These are phyloP conservation scores for Tachina grossa DNA, from an alignment of 2,888 invertebrate species.

Conservation along the genomic window DNA sequence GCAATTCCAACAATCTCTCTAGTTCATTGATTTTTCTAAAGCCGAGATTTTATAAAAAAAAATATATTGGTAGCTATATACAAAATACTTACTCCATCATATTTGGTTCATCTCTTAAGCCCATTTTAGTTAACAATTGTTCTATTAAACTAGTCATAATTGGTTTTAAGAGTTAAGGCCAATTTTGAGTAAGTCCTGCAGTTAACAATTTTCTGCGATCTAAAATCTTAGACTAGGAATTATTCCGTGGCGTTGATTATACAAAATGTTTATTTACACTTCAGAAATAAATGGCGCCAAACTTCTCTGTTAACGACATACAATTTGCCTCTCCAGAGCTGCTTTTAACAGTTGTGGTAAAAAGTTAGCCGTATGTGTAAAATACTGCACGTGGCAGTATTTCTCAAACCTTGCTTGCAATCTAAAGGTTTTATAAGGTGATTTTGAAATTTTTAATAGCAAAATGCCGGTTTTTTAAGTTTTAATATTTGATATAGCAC, in stretches of 20 bases:
- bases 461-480: no score
- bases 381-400: neutral
- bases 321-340: neutral
- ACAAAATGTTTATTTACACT: slow-evolving; percentile 42
- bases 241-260: slow-evolving; percentile 5
- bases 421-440: no score
- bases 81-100: slow-evolving; percentile 76
- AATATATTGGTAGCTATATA: neutral
- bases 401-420: no score
- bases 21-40: slow-evolving; percentile 81
- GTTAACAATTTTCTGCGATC: neutral
- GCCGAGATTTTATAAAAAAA: neutral
- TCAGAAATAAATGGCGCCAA: slow-evolving; percentile 46
- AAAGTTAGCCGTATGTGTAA: neutral
- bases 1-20: slow-evolving; percentile 79
- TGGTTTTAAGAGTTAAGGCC: slow-evolving; percentile 18
- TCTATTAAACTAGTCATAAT: slow-evolving; percentile 78
- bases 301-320: neutral
- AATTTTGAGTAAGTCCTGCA: slow-evolving; percentile 39
- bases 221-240: neutral
- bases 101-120: slow-evolving; percentile 77
- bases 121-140: slow-evolving; percentile 80
- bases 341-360: neutral
- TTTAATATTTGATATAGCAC: no score
- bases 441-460: no score